Evolutionary conservation across 2,797 vertebrate genomes (phyloP).

Genomic region (Micromesistius poutassou): DNA sequence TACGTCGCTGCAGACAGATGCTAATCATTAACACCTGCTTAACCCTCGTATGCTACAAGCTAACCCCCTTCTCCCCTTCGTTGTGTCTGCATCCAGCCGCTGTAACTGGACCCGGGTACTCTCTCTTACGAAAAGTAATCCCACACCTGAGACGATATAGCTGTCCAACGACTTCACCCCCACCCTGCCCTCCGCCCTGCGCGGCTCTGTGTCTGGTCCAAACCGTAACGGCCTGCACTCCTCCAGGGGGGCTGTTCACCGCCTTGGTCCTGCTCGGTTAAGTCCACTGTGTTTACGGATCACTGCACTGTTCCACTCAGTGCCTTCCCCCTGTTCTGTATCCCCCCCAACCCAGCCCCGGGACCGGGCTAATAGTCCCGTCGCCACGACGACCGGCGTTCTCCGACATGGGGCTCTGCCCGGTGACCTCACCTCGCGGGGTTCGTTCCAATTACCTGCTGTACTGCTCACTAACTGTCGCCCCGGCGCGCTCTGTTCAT

Average conservation of each 20-base stretch:
- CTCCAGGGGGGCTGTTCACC: not conserved
- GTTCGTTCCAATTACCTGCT: not conserved
- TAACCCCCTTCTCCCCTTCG: no score
- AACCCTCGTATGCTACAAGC: no score
- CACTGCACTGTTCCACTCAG: not conserved
- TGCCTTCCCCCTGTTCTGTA: conserved; percentile 12
- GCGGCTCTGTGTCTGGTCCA: no score
- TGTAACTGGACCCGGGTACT: no score
- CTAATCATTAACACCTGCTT: no score
- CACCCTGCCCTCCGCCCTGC: no score
- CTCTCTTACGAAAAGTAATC: no score
- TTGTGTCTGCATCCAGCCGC: no score
- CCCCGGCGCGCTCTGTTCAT: not conserved
- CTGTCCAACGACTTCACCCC: no score
- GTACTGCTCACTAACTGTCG: not conserved
- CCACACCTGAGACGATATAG: no score
- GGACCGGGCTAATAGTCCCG: conserved; percentile 15
- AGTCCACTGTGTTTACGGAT: conserved; percentile 4
- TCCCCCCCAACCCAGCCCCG: conserved; percentile 2
- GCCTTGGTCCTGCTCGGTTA: conserved; percentile 6
- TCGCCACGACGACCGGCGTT: not conserved
- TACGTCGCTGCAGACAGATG: no score
- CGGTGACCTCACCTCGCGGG: conserved; percentile 13
- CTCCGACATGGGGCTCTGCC: conserved; percentile 1
- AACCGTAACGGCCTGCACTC: not conserved